phyloP scores from a whole-genome alignment of 2,888 invertebrate genomes.

The Brachyptera putata region DNA sequence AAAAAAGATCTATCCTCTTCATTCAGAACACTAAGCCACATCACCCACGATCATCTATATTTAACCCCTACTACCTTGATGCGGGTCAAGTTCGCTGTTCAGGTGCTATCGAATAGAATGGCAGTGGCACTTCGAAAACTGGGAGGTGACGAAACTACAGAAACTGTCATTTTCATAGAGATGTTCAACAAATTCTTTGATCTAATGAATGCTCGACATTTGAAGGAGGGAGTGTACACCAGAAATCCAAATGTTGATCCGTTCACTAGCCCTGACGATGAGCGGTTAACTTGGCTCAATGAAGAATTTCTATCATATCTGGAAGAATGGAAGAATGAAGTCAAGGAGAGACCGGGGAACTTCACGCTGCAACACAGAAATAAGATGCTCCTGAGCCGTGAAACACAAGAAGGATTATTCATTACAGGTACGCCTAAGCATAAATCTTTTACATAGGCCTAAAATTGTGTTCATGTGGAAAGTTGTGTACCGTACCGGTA shows the following conservation, averaged over 20 bases:
- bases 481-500: no score
- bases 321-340: constrained; percentile 12
- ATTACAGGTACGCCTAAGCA: no score
- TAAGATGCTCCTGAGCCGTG: no score
- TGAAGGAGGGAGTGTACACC: constrained; percentile 2
- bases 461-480: no score
- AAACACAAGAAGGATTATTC: no score
- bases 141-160: neutral
- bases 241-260: constrained; percentile 7
- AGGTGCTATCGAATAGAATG: constrained; percentile 11
- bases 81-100: neutral
- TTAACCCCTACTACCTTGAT: constrained; percentile 3
- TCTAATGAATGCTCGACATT: neutral
- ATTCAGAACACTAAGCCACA: neutral
- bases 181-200: constrained; percentile 16
- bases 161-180: constrained; percentile 7
- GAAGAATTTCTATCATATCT: constrained; percentile 6
- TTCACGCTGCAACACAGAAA: no score
- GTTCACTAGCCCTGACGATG: constrained; percentile 7
- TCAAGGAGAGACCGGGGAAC: constrained; percentile 8
- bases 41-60: neutral
- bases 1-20: constrained; percentile 1
- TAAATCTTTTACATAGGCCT: no score
- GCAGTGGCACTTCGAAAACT: neutral
- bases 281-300: constrained; percentile 1